These are phyloP conservation scores for Calephelis virginiensis DNA, from an alignment of 1,140 invertebrate genomes.

Conservation along the genomic window DNA sequence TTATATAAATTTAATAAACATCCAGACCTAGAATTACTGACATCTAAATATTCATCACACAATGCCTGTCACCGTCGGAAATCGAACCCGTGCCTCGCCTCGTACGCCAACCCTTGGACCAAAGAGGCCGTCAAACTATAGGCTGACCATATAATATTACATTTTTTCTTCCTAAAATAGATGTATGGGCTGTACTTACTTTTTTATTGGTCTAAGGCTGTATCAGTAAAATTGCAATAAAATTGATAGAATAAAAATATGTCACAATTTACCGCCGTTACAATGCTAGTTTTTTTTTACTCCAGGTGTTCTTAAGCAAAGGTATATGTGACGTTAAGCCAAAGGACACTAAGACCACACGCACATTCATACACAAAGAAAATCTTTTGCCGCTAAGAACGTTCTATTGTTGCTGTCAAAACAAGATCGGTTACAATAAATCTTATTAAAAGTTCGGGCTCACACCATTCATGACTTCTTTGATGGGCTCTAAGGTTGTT, in stretches of 20 bases:
- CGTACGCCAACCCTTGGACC: too few relatives aligned
- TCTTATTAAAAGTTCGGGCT: constrained; percentile 61
- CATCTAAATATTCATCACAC: too few relatives aligned
- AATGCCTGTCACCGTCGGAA: too few relatives aligned
- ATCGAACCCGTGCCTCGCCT: too few relatives aligned
- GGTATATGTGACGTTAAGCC: constrained; percentile 35
- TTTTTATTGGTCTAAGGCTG: too few relatives aligned
- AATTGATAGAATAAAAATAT: not conserved
- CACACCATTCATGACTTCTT: constrained; percentile 48
- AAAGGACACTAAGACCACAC: constrained; percentile 52
- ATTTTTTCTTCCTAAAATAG: too few relatives aligned
- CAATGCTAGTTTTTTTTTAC: constrained; percentile 12
- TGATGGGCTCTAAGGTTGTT: constrained; percentile 45
- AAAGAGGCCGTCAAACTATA: too few relatives aligned
- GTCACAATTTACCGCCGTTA: not conserved
- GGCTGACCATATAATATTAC: too few relatives aligned
- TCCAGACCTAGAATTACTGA: too few relatives aligned
- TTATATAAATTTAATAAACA: too few relatives aligned
- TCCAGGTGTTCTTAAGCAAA: constrained; percentile 47
- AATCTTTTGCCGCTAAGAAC: constrained; percentile 46
- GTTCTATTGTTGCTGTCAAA: constrained; percentile 61
- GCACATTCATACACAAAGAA: constrained; percentile 41
- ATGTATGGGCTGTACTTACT: too few relatives aligned
- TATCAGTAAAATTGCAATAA: too few relatives aligned
- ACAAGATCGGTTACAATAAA: constrained; percentile 72